phyloP scores from a whole-genome alignment of 2,113 vertebrate genomes.

The Pteruthius melanotis region DNA sequence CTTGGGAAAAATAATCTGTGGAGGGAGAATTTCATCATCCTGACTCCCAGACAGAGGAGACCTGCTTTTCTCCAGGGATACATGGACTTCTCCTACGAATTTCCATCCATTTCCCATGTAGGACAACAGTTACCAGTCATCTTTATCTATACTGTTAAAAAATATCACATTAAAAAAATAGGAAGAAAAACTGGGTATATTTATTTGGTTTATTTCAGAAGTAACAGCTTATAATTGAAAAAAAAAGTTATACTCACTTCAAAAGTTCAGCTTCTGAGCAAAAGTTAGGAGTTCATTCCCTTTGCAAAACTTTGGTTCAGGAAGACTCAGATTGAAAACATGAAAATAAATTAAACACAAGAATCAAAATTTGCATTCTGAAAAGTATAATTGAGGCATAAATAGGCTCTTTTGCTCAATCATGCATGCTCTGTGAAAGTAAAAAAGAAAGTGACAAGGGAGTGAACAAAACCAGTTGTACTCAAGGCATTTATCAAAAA shows the following conservation, averaged over 20 bases:
- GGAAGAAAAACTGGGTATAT: background rate
- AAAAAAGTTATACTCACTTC: background rate
- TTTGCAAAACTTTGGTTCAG: background rate
- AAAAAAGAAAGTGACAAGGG: background rate
- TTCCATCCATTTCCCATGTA: background rate
- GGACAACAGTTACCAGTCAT: background rate
- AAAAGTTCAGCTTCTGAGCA: background rate
- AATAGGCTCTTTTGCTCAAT: background rate
- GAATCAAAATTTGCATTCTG: background rate
- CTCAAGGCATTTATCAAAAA: background rate
- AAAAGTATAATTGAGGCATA: background rate
- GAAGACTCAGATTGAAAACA: background rate
- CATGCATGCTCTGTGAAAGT: background rate
- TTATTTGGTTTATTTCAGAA: background rate
- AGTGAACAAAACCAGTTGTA: background rate
- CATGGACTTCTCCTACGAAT: background rate
- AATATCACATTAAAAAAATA: background rate
- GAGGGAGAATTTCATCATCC: background rate
- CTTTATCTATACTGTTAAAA: background rate
- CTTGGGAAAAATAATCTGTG: background rate
- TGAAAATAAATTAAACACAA: background rate
- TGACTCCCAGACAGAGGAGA: background rate
- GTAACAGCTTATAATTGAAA: background rate
- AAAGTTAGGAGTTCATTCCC: background rate
- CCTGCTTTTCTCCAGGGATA: background rate